Conservation (phyloP, 2,797 vertebrate genomes). For the Melanotaenia trifasciata region DNA sequence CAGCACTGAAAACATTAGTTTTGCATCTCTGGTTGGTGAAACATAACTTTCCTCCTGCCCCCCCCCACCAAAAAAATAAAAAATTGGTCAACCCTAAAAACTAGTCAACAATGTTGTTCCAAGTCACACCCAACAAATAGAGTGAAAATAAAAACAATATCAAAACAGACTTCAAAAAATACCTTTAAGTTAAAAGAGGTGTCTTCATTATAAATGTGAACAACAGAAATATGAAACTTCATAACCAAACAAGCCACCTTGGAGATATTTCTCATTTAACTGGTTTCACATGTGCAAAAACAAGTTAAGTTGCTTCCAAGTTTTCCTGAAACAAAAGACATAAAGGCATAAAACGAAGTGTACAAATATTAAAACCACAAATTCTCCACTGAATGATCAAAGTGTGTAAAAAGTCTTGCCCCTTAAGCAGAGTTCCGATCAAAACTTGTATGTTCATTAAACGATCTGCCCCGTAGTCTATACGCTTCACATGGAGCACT, state of each 20-base stretch:
- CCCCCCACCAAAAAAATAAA: too few species aligned
- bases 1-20: not conserved
- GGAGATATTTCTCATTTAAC: not conserved
- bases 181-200: not conserved
- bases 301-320: not conserved
- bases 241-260: not conserved
- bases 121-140: too few species aligned
- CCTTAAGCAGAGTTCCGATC: slow-evolving; percentile 7
- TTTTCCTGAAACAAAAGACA: slow-evolving; percentile 12
- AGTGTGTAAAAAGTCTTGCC: slow-evolving; percentile 9
- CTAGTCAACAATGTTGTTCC: not conserved
- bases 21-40: not conserved
- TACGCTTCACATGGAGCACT: not conserved
- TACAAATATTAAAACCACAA: not conserved
- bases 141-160: too few species aligned
- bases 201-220: not conserved
- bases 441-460: slow-evolving; percentile 11
- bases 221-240: not conserved
- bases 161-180: not conserved
- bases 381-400: slow-evolving; percentile 7
- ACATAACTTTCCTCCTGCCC: not conserved
- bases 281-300: not conserved
- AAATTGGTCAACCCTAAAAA: not conserved
- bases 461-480: slow-evolving; percentile 8
- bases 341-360: slow-evolving; percentile 20